phyloP scores from a whole-genome alignment of 2,888 invertebrate species.

The Cerastis rubricosa region DNA sequence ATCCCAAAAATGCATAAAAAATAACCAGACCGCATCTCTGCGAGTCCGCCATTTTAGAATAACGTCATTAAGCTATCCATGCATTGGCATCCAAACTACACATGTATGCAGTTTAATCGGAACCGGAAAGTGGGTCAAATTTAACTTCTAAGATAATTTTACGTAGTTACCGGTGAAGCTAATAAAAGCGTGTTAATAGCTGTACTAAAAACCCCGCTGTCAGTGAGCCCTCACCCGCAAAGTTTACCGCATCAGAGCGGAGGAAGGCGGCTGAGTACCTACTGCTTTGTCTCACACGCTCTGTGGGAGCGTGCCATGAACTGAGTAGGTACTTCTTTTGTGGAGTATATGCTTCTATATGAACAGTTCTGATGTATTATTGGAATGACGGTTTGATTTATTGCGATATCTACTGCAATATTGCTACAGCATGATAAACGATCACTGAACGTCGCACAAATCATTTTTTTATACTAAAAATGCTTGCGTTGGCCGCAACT shows the following conservation, averaged over 20 bases:
- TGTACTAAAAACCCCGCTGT: background rate
- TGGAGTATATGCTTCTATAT: background rate
- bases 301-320: constrained; percentile 13
- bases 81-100: too few species aligned
- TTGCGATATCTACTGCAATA: background rate
- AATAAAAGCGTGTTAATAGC: too few species aligned
- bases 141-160: too few species aligned
- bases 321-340: constrained; percentile 3
- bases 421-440: background rate
- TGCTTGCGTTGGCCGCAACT: too few species aligned
- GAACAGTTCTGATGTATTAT: background rate
- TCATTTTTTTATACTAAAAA: background rate
- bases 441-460: background rate
- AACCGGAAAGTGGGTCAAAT: too few species aligned
- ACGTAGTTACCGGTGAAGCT: too few species aligned
- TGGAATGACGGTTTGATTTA: background rate
- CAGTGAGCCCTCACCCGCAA: constrained; percentile 26
- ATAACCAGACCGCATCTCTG: too few species aligned
- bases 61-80: too few species aligned
- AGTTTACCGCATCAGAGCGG: constrained; percentile 49
- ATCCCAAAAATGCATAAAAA: too few species aligned
- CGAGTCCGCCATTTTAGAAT: too few species aligned
- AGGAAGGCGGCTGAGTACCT: constrained; percentile 48
- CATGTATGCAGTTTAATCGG: too few species aligned
- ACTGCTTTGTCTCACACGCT: constrained; percentile 48